phyloP scores from a whole-genome alignment of 2,888 invertebrate genomes.

The Troides helena region DNA sequence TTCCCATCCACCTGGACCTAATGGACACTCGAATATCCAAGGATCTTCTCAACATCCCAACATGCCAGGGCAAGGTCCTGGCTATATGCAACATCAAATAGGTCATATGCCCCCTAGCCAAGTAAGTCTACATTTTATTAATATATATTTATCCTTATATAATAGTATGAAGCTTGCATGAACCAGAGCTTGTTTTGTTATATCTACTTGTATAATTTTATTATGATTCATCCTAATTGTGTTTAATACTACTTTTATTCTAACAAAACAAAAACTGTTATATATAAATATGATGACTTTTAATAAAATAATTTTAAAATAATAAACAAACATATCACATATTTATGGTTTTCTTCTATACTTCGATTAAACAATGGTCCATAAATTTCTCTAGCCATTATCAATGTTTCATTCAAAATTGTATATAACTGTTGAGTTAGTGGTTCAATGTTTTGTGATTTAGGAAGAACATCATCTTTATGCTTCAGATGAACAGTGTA shows the following conservation, averaged over 20 bases:
- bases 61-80: slow-evolving; percentile 78
- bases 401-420: slow-evolving; percentile 54
- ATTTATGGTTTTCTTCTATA: background rate
- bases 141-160: background rate
- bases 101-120: slow-evolving; percentile 78
- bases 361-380: slow-evolving; percentile 54
- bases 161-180: no score
- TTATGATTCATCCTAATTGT: no score
- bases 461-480: slow-evolving; percentile 45
- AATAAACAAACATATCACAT: background rate
- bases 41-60: slow-evolving; percentile 71
- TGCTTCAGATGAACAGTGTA: slow-evolving; percentile 57
- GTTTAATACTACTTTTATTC: no score
- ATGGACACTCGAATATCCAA: slow-evolving; percentile 78
- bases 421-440: slow-evolving; percentile 48
- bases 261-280: background rate
- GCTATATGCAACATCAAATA: slow-evolving; percentile 82
- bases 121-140: slow-evolving; percentile 43
- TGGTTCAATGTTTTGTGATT: slow-evolving; percentile 41
- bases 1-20: slow-evolving; percentile 67
- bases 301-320: background rate
- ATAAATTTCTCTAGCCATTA: slow-evolving; percentile 58
- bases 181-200: no score
- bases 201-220: no score
- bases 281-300: background rate